Evolutionary conservation across 2,888 invertebrate species (phyloP).

Genomic region (Drosophila aldrichi): DNA sequence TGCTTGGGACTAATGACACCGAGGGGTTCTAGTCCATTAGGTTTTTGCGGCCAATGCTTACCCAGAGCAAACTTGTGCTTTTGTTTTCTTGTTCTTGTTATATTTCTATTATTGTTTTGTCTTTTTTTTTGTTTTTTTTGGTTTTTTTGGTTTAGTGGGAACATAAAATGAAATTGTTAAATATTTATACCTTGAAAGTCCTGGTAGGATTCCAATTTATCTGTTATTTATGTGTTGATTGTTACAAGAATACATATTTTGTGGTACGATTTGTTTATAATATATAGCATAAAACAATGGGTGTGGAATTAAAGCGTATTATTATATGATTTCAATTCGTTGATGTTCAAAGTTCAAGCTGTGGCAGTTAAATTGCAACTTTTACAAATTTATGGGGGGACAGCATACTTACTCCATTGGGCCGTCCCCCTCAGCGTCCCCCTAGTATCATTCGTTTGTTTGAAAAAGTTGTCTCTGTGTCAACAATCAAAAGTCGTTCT

Average conservation of each 20-base stretch:
- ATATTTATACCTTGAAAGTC: conserved; percentile 86
- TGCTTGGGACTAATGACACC: conserved; percentile 65
- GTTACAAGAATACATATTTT: conserved; percentile 69
- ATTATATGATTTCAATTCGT: conserved; percentile 60
- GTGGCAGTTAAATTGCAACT: conserved; percentile 56
- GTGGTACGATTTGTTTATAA: conserved; percentile 46
- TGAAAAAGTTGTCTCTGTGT: conserved; percentile 57
- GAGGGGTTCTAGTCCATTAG: conserved; percentile 76
- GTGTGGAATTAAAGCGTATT: conserved; percentile 73
- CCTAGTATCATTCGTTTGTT: conserved; percentile 7
- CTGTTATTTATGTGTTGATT: conserved; percentile 81
- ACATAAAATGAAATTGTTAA: conserved; percentile 75
- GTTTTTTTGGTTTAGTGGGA: conserved; percentile 32
- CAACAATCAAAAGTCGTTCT: conserved; percentile 75
- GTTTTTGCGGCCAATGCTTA: conserved; percentile 63
- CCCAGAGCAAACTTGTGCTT: conserved; percentile 56
- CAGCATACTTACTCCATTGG: not conserved
- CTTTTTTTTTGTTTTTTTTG: conserved; percentile 27
- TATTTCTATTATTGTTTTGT: conserved; percentile 22
- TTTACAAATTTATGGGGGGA: conserved; percentile 18
- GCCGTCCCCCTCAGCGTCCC: too few relatives aligned
- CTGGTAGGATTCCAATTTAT: conserved; percentile 86
- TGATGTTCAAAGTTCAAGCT: conserved; percentile 16
- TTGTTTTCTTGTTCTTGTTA: conserved; percentile 27
- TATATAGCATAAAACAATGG: conserved; percentile 66